Evolutionary conservation across 2,113 vertebrate genomes (phyloP), one percentile per base, ranked within the genome.

Genomic region (Peromyscus polionotus): DNA sequence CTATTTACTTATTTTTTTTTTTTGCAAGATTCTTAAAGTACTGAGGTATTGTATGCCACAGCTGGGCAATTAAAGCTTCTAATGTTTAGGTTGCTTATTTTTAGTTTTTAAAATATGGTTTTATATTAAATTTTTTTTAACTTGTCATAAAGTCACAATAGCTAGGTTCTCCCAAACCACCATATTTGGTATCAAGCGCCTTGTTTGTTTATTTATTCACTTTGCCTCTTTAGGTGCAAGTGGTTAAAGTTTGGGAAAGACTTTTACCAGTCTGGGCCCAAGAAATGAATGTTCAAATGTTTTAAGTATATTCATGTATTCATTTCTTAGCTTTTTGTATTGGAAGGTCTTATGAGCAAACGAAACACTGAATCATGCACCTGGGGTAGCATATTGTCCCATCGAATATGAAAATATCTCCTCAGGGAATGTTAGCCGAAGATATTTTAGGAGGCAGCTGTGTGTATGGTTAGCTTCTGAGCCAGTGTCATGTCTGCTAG

Each of bases 281-380:
- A 95, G 33, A 94, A 90, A 76, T 22, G 12, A 95, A 67, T 79
- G 33, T 70, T 86, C 45, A 26, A 94, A 51, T 48, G 70, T 45
- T 48, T 87, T 87, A 87, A 51, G 45, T 70, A n/a, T 54, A 28
- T 54, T 22, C 22, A 8, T n/a, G n/a, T 70, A n/a, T 88, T 33
- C 7, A 57, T 73, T 57, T 57, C 94, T 97, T 93, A 96, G 96
- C 92, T 95, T 98, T 97, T 97, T 97, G 76, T 96, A 72, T 68
- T 97, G 67, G 91, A 93, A 96, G 84, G 59, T 96, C 87, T 97
- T 88, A 26, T 45, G 57, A 42, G 24, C n/a, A 90, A 72, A 57
- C 51, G 91, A 93, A 88, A 11, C 57, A 63, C 67, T 84, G 90
- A 76, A 42, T 57, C 5, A 36, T 45, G 24, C 20, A n/a, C n/a